These are phyloP conservation scores for Porites lutea DNA, from an alignment of 64 coral and sea anemone genomes.

Conservation along the genomic window DNA sequence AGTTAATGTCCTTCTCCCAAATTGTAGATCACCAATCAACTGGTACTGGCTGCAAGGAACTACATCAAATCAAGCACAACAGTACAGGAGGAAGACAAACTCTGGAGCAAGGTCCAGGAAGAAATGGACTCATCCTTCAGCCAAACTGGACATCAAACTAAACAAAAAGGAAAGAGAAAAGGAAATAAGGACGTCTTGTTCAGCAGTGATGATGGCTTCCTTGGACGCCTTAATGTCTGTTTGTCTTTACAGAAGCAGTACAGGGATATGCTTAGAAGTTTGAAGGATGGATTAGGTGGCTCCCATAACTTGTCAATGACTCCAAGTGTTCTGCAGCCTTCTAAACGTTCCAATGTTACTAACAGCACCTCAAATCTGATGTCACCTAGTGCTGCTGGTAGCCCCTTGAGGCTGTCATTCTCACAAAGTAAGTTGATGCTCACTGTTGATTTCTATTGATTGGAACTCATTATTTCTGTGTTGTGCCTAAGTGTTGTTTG, in stretches of 20 bases:
- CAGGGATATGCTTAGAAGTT: constrained; percentile 90
- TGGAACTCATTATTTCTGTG: too few relatives aligned
- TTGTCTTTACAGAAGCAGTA: constrained; percentile 96
- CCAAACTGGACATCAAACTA: neutral
- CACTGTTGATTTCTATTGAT: neutral
- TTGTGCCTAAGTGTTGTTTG: too few relatives aligned
- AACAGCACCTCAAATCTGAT: constrained; percentile 87
- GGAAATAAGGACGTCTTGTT: constrained; percentile 62
- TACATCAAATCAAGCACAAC: constrained; percentile 78
- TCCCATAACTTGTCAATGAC: constrained; percentile 70
- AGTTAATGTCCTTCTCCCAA: too few relatives aligned
- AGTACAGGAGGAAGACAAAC: constrained; percentile 79
- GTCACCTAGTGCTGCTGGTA: constrained; percentile 63
- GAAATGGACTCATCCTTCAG: constrained; percentile 56
- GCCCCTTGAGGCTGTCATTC: constrained; percentile 62
- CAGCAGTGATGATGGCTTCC: constrained; percentile 80
- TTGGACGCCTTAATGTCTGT: constrained; percentile 81
- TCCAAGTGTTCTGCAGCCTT: constrained; percentile 50
- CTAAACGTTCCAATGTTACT: constrained; percentile 54
- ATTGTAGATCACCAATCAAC: constrained; percentile 91
- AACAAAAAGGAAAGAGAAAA: constrained; percentile 77
- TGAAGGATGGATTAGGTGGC: constrained; percentile 88
- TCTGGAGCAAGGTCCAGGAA: constrained; percentile 88
- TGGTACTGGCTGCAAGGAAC: constrained; percentile 79
- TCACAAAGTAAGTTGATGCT: constrained; percentile 68